A percentile compares a stretch with the other conserved stretches of the same genome.
Conservation (phyloP, 2,797 vertebrate genomes). For the Natrix natrix region DNA sequence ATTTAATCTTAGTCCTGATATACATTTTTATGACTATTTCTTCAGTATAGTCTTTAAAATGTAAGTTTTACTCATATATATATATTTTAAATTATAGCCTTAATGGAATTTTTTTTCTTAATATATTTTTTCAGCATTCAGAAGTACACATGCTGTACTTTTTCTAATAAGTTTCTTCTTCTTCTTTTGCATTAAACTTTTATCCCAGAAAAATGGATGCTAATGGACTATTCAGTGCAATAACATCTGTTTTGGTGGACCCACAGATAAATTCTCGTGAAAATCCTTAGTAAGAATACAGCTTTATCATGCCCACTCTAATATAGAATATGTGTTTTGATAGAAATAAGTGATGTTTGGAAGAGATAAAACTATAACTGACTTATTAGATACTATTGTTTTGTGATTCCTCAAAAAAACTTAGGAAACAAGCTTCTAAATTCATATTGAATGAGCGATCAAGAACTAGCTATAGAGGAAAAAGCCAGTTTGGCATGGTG, state of each 20-base stretch:
- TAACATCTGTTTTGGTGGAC: not conserved
- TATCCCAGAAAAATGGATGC: not conserved
- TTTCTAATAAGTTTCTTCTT: not conserved
- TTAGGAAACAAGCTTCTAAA: not conserved
- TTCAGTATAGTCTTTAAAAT: not conserved
- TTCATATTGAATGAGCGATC: not conserved
- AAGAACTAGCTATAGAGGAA: not conserved
- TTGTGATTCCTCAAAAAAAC: not conserved
- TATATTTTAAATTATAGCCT: no score
- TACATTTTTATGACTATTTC: not conserved
- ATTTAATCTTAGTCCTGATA: not conserved
- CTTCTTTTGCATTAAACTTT: not conserved
- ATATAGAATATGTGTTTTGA: not conserved
- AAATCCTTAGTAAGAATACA: not conserved
- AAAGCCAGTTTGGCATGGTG: not conserved
- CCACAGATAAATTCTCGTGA: not conserved
- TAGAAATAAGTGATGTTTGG: not conserved
- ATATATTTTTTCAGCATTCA: not conserved
- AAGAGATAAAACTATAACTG: not conserved
- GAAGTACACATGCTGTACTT: not conserved
- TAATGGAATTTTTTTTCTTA: not conserved
- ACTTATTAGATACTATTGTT: no score
- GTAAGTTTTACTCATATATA: not conserved
- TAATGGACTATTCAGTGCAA: not conserved
- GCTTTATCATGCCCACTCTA: not conserved